Percentiles rank a stretch among this genome's conserved stretches.
Conservation (phyloP, 1,140 invertebrate genomes). For the Tetraneura akinire region DNA sequence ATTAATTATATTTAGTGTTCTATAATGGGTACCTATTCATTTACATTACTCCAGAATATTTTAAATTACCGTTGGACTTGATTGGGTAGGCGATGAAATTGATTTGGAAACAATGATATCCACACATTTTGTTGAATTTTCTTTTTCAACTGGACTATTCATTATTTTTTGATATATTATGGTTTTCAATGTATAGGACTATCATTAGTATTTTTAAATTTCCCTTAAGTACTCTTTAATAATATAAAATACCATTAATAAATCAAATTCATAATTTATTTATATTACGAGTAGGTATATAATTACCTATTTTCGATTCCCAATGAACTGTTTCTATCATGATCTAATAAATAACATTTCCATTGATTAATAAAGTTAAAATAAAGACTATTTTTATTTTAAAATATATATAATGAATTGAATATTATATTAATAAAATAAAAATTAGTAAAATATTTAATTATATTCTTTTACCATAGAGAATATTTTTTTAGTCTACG, state of each 20-base stretch:
- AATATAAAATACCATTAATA: conserved; percentile 6
- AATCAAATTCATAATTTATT: not conserved
- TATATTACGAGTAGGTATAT: not conserved
- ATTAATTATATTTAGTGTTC: too few relatives aligned
- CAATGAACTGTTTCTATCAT: conserved; percentile 16
- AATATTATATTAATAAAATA: not conserved
- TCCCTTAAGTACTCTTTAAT: conserved; percentile 26
- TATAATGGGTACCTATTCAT: too few relatives aligned
- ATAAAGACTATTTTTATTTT: not conserved
- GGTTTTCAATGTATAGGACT: conserved; percentile 30
- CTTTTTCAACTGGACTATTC: conserved; percentile 43
- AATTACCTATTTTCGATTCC: conserved; percentile 34
- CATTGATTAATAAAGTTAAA: not conserved
- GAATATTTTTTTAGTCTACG: conserved; percentile 12
- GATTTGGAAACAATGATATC: conserved; percentile 10
- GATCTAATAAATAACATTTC: conserved; percentile 28
- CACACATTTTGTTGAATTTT: conserved; percentile 28
- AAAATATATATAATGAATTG: not conserved
- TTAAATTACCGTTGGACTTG: conserved; percentile 42
- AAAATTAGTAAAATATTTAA: not conserved
- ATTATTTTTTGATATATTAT: conserved; percentile 40
- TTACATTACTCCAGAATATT: too few relatives aligned
- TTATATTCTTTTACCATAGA: not conserved
- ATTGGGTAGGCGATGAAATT: conserved; percentile 16
- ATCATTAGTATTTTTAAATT: conserved; percentile 37